Conservation (phyloP, 2,797 vertebrate species). For the Oreonectes daqikongensis region DNA sequence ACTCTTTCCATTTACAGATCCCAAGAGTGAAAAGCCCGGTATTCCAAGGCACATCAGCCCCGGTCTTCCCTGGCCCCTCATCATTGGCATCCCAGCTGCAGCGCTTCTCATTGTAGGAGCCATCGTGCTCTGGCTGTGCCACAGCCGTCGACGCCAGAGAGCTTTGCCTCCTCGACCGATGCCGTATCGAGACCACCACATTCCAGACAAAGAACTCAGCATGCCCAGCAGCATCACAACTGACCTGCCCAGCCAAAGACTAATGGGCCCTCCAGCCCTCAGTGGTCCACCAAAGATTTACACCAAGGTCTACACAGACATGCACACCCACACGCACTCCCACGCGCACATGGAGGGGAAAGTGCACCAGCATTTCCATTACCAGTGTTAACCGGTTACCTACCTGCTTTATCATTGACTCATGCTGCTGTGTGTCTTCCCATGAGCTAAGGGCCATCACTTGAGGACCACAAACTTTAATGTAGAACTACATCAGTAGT, state of each 20-base stretch:
- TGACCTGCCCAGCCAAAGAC: constrained; percentile 55
- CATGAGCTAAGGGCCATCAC: constrained; percentile 43
- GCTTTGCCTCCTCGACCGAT: constrained; percentile 44
- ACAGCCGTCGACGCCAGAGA: constrained; percentile 61
- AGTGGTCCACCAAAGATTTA: constrained; percentile 57
- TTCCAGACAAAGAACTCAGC: constrained; percentile 60
- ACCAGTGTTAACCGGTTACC: constrained; percentile 62
- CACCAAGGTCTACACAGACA: constrained; percentile 68
- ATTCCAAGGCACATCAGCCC: constrained; percentile 64
- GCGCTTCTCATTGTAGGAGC: constrained; percentile 70
- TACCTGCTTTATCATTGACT: constrained; percentile 14
- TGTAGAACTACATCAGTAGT: constrained; percentile 34
- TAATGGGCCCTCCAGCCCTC: constrained; percentile 49
- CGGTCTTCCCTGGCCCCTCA: constrained; percentile 70
- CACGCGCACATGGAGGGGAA: constrained; percentile 65
- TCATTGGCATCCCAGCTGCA: constrained; percentile 68
- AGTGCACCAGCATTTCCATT: constrained; percentile 71
- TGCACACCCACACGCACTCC: constrained; percentile 67
- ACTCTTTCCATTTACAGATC: constrained; percentile 54
- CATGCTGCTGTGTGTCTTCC: constrained; percentile 55
- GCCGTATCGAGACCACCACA: constrained; percentile 56
- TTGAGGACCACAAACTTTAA: constrained; percentile 23
- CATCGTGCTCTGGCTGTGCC: constrained; percentile 70
- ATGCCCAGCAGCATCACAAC: constrained; percentile 29
- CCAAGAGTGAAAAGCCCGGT: constrained; percentile 57